phyloP scores from a whole-genome alignment of 2,113 vertebrate genomes.

The Gallinago undulata region DNA sequence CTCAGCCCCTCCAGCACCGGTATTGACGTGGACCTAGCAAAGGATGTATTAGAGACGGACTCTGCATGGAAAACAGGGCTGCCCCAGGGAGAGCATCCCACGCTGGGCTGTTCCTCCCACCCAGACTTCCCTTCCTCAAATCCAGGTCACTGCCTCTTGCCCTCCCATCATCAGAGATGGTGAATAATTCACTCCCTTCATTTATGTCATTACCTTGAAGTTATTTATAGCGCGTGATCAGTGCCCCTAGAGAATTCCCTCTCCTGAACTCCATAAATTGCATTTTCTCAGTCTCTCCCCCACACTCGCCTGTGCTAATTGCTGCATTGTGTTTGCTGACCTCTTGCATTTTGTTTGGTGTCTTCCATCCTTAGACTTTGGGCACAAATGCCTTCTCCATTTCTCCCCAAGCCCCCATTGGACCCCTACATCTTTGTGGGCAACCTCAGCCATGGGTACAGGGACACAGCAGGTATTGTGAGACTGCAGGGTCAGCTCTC shows the following conservation, averaged over 20 bases:
- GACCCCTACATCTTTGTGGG: not conserved
- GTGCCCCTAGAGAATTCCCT: conserved; percentile 11
- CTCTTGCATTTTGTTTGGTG: not conserved
- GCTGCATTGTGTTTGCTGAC: not conserved
- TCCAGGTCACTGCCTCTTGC: conserved; percentile 73
- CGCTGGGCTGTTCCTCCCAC: not conserved
- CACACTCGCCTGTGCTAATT: not conserved
- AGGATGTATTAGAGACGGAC: rapidly evolving
- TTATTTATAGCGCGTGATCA: conserved; percentile 68
- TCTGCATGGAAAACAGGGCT: not conserved
- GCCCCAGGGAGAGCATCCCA: not conserved
- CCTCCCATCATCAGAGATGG: conserved; percentile 57
- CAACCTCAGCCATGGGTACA: rapidly evolving
- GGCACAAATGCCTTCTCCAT: not conserved
- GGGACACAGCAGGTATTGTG: not conserved
- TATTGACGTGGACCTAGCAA: rapidly evolving
- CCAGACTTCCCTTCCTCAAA: conserved; percentile 64
- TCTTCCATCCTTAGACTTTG: not conserved
- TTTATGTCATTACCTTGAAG: conserved; percentile 74
- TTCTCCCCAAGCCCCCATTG: not conserved
- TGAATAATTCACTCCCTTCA: conserved; percentile 74
- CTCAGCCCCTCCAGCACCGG: not conserved
- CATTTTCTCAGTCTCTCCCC: not conserved
- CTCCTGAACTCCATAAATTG: conserved; percentile 4
- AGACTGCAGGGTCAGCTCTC: not conserved